Percentiles rank a stretch among this genome's conserved stretches.
phyloP scores from a whole-genome alignment of 2,888 invertebrate genomes.

The Drosophila cracens region DNA sequence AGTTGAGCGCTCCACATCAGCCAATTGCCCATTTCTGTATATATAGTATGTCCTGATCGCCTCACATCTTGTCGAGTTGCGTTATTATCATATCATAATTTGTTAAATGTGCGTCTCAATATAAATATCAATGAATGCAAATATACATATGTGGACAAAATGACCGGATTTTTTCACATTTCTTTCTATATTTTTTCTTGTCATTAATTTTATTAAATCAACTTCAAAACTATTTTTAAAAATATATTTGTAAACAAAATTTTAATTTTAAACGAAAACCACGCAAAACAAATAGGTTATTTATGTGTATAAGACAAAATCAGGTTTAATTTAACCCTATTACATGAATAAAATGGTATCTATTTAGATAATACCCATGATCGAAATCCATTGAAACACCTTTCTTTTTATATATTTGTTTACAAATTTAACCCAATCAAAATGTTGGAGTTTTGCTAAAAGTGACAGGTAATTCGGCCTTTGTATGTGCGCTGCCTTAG shows the following conservation, averaged over 20 bases:
- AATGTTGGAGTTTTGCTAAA: background rate
- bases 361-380: background rate
- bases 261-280: background rate
- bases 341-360: background rate
- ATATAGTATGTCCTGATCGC: constrained; percentile 1
- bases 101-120: constrained; percentile 18
- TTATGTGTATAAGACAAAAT: background rate
- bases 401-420: background rate
- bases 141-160: background rate
- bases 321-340: background rate
- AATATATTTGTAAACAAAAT: background rate
- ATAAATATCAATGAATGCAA: constrained; percentile 1
- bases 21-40: background rate
- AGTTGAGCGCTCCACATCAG: constrained; percentile 1
- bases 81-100: constrained; percentile 26
- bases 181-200: background rate
- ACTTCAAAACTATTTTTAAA: background rate
- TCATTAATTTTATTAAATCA: background rate
- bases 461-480: background rate
- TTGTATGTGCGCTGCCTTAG: background rate
- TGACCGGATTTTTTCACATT: background rate
- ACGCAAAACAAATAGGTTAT: background rate
- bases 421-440: background rate
- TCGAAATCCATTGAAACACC: background rate
- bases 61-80: constrained; percentile 6